Conservation (phyloP, 2,797 vertebrate genomes). For the Micropoecilia bifurca region DNA sequence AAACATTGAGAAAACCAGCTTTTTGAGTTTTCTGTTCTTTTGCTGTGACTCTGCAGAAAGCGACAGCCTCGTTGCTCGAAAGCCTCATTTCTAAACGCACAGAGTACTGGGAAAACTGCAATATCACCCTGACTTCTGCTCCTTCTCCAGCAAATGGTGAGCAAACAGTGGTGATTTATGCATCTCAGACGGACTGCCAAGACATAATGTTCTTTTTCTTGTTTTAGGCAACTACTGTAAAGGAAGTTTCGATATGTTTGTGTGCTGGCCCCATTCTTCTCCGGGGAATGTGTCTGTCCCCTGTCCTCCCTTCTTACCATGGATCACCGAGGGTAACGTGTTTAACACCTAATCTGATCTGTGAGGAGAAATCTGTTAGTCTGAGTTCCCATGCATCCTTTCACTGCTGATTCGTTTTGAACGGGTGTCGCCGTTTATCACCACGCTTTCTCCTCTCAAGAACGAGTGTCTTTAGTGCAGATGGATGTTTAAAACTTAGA, state of each 20-base stretch:
- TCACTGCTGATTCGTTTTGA: background rate
- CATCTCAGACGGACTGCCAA: background rate
- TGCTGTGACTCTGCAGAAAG: conserved; percentile 57
- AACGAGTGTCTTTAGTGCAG: background rate
- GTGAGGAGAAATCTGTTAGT: background rate
- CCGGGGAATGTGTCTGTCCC: conserved; percentile 92
- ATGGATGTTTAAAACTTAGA: conserved; percentile 1
- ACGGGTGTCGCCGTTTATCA: background rate
- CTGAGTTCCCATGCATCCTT: background rate
- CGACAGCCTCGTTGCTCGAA: conserved; percentile 83
- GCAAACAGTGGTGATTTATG: conserved; percentile 25
- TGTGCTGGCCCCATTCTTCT: conserved; percentile 92
- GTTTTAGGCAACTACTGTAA: conserved; percentile 87
- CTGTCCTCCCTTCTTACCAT: conserved; percentile 91
- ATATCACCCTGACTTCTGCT: conserved; percentile 73
- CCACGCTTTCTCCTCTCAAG: background rate
- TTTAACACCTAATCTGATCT: background rate
- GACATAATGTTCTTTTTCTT: conserved; percentile 14
- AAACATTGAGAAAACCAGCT: background rate
- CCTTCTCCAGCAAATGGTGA: conserved; percentile 80
- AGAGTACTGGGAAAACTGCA: conserved; percentile 87
- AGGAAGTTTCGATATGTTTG: conserved; percentile 88
- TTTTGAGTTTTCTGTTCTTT: background rate
- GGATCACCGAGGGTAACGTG: conserved; percentile 79
- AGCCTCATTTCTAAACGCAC: conserved; percentile 84